Evolutionary conservation across 1,140 invertebrate species (phyloP).

Genomic region (Drosophila prosaltans): DNA sequence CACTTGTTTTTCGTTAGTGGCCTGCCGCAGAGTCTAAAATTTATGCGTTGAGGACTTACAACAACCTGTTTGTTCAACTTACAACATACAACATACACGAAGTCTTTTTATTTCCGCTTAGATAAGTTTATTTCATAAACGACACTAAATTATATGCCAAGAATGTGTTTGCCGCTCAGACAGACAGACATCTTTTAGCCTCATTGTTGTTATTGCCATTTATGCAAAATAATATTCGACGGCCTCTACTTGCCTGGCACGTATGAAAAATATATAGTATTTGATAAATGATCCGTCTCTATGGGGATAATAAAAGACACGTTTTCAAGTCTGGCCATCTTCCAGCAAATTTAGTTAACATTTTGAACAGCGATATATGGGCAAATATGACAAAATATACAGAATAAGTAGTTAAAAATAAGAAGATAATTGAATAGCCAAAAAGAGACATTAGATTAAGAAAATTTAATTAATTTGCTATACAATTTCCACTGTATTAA

Average conservation of each 20-base stretch:
- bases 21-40: constrained; percentile 56
- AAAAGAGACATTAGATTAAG: too few species aligned
- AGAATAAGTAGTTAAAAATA: too few species aligned
- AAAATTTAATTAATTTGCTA: too few species aligned
- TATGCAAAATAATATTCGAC: constrained; percentile 63
- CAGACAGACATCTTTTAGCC: constrained; percentile 71
- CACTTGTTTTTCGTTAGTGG: not conserved
- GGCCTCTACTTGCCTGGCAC: constrained; percentile 7
- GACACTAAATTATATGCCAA: constrained; percentile 80
- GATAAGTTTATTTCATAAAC: constrained; percentile 81
- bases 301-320: constrained; percentile 14
- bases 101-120: constrained; percentile 77
- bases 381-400: too few species aligned
- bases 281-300: constrained; percentile 15
- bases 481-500: too few species aligned
- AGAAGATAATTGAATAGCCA: too few species aligned
- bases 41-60: constrained; percentile 60
- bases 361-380: too few species aligned
- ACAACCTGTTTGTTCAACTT: constrained; percentile 65
- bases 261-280: constrained; percentile 22
- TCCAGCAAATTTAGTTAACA: too few species aligned
- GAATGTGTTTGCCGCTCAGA: constrained; percentile 65
- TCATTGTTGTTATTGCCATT: constrained; percentile 72
- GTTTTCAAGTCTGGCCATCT: not conserved
- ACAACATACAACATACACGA: constrained; percentile 35